A percentile compares a stretch with the other conserved stretches of the same genome.
These are phyloP conservation scores for Colletes collaris DNA, from an alignment of 2,888 invertebrate genomes.

Conservation along the genomic window DNA sequence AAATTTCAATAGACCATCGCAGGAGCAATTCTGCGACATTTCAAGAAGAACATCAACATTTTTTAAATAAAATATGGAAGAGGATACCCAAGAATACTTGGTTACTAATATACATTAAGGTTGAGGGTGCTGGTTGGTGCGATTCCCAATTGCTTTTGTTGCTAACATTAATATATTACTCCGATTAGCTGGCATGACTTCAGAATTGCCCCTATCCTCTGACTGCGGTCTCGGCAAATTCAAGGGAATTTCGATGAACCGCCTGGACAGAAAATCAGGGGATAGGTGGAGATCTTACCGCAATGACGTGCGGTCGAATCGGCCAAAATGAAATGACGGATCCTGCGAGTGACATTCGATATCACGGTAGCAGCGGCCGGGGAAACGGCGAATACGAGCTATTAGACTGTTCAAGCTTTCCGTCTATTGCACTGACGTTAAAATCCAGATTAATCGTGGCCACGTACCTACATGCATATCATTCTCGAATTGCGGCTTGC, in stretches of 20 bases:
- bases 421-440: slow-evolving; percentile 69
- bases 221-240: slow-evolving; percentile 60
- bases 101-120: too few relatives aligned
- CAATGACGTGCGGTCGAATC: slow-evolving; percentile 83
- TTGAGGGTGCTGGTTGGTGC: too few relatives aligned
- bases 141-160: too few relatives aligned
- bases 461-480: slow-evolving; percentile 50
- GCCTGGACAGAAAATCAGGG: slow-evolving; percentile 79
- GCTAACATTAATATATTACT: slow-evolving; percentile 34
- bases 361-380: slow-evolving; percentile 78
- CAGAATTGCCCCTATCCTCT: slow-evolving; percentile 49
- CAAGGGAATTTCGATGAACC: slow-evolving; percentile 74
- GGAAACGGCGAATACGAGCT: slow-evolving; percentile 69
- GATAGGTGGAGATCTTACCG: slow-evolving; percentile 80
- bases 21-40: too few relatives aligned
- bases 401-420: slow-evolving; percentile 70
- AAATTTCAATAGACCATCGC: too few relatives aligned
- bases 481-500: slow-evolving; percentile 53
- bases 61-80: too few relatives aligned
- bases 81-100: too few relatives aligned
- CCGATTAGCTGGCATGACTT: slow-evolving; percentile 55
- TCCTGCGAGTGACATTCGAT: slow-evolving; percentile 83
- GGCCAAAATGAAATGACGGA: slow-evolving; percentile 82
- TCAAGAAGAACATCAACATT: too few relatives aligned
- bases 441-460: slow-evolving; percentile 71